Evolutionary conservation across 2,797 vertebrate species (phyloP), one percentile per base, ranked within the genome.

Genomic region (Crenichthys baileyi): DNA sequence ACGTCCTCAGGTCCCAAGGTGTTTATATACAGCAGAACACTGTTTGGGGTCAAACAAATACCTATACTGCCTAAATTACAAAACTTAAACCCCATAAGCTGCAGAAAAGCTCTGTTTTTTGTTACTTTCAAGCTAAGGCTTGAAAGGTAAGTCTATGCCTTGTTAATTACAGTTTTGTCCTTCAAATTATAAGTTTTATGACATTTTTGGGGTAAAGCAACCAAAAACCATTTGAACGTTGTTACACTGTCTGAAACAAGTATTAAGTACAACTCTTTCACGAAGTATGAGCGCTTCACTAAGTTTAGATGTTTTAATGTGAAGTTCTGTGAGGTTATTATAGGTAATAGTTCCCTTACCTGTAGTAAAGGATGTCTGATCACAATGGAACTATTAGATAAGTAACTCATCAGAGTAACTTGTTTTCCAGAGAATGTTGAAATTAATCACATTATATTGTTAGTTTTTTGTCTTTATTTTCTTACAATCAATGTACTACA

Each of bases 21-120:
- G 87, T 92, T 93, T 90, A 83, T 73, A 75, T 76, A 24, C 41
- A 9, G 20, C 79, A 72, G 46, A 75, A 29, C 68, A 20, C 53
- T 93, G 90, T 93, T 93, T 92, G 53, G 73, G 85, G 91, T 58
- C 77, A 92, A 93, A 94, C 90, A 92, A 73, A 67, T 78, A 20
- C 16, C 72, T 84, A 78, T 48, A 79, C 61, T 6, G 55, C 74
- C 2, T 75, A 68, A 75, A 87, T 88, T 79, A 83, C n/a, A 55
- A 56, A n/a, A 68, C 56, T 56, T 1, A 36, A 36, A 36, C 31
- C 31, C 31, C 31, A 36, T 36, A 36, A 36, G 31, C 31, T 36
- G 31, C 31, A 36, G 31, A 3, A 36, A 36, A 36, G 31, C 31
- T 36, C 31, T 36, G 31, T 36, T 36, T 36, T 36, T 36, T 36